Conservation (phyloP, 2,113 vertebrate species). For the Hypanus sabinus region DNA sequence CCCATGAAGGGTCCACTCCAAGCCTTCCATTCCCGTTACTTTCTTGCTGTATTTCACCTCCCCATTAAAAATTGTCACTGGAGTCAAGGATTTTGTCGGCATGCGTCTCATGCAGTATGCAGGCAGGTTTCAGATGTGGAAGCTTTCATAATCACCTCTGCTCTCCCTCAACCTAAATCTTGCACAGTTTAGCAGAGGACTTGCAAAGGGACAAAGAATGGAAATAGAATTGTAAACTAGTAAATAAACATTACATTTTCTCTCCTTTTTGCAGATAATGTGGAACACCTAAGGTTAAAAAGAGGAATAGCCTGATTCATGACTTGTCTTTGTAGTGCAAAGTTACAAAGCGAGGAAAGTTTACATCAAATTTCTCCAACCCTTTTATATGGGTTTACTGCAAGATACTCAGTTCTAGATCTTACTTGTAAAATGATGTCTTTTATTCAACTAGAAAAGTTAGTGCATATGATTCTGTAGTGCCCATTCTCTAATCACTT, state of each 20-base stretch:
- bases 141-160: not conserved
- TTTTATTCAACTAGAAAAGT: not conserved
- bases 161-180: not conserved
- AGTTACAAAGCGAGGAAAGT: not conserved
- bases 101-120: not conserved
- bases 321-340: not conserved
- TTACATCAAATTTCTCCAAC: not conserved
- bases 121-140: not conserved
- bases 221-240: too few species aligned
- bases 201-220: not conserved
- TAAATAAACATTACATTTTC: not conserved
- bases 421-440: not conserved
- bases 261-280: not conserved
- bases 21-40: too few species aligned
- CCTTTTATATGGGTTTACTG: not conserved
- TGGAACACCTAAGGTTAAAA: not conserved
- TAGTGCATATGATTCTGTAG: not conserved
- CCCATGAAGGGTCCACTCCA: not conserved
- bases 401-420: not conserved
- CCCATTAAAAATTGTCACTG: not conserved
- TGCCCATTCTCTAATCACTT: not conserved
- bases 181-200: not conserved
- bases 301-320: not conserved
- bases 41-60: not conserved
- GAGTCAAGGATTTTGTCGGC: not conserved